Conservation (phyloP, 2,797 vertebrate species). For the Cichlasoma orientale region DNA sequence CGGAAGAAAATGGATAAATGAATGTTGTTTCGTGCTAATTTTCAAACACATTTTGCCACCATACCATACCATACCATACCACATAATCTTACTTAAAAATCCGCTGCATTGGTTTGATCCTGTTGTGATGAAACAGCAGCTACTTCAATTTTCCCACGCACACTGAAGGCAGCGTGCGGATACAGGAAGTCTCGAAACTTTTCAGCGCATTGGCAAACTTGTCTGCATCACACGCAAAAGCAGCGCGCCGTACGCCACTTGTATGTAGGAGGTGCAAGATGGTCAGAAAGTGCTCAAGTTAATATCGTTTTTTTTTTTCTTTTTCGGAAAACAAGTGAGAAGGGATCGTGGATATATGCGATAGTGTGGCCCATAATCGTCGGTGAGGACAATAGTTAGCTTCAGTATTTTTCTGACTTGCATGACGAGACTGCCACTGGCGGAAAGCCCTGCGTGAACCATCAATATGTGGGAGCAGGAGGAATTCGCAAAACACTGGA, state of each 20-base stretch:
- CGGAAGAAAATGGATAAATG: too few relatives aligned
- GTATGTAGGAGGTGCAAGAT: slow-evolving; percentile 35
- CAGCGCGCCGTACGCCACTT: not conserved
- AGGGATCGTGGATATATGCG: slow-evolving; percentile 11
- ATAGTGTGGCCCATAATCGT: slow-evolving; percentile 7
- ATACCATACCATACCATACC: not conserved
- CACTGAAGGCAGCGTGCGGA: slow-evolving; percentile 56
- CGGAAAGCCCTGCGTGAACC: slow-evolving; percentile 2
- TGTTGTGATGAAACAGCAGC: accelerated
- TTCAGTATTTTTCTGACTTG: not conserved
- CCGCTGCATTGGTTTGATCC: not conserved
- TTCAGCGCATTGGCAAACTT: slow-evolving; percentile 61
- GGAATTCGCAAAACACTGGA: slow-evolving; percentile 92
- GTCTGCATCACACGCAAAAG: slow-evolving; percentile 5
- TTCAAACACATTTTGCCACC: not conserved
- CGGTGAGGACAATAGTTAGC: slow-evolving; percentile 15
- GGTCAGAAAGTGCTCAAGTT: slow-evolving; percentile 8
- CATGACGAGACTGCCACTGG: not conserved
- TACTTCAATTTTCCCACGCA: slow-evolving; percentile 7
- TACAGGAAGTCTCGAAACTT: slow-evolving; percentile 77
- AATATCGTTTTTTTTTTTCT: not conserved
- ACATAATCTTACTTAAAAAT: not conserved
- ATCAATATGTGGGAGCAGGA: slow-evolving; percentile 87
- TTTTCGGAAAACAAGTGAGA: not conserved
- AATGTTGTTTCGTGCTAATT: too few relatives aligned